phyloP scores from a whole-genome alignment of 2,797 vertebrate genomes.

The Geotrypetes seraphini region DNA sequence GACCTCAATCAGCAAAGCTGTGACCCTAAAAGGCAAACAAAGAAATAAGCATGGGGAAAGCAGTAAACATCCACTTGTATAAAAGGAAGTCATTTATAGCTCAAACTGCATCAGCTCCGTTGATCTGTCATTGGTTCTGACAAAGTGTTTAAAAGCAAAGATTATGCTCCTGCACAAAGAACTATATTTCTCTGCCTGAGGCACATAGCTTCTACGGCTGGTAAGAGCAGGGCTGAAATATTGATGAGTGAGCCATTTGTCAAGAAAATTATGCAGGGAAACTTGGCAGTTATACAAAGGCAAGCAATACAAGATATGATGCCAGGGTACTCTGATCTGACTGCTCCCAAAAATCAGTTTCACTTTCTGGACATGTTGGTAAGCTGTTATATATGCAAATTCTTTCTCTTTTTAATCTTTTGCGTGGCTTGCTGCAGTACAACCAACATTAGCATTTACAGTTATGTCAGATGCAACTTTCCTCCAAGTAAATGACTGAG shows the following conservation, averaged over 20 bases:
- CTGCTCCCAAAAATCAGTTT: neutral
- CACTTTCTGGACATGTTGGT: neutral
- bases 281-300: conserved; percentile 25
- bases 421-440: neutral
- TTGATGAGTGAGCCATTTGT: conserved; percentile 42
- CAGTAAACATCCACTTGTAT: fast-evolving
- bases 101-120: conserved; percentile 3
- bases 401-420: neutral
- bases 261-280: conserved; percentile 41
- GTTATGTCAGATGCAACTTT: neutral
- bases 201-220: conserved; percentile 29
- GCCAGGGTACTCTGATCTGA: neutral
- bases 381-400: conserved; percentile 3
- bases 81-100: neutral
- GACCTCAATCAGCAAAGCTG: too few relatives aligned
- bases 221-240: conserved; percentile 33
- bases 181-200: conserved; percentile 29
- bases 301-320: conserved; percentile 9
- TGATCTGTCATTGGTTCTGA: conserved; percentile 26
- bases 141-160: conserved; percentile 30
- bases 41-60: too few relatives aligned
- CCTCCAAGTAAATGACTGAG: conserved; percentile 5
- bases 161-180: conserved; percentile 31
- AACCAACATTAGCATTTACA: conserved; percentile 2
- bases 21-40: too few relatives aligned